These are phyloP conservation scores for Thomomys bottae DNA, from an alignment of 2,113 vertebrate genomes.

Conservation along the genomic window DNA sequence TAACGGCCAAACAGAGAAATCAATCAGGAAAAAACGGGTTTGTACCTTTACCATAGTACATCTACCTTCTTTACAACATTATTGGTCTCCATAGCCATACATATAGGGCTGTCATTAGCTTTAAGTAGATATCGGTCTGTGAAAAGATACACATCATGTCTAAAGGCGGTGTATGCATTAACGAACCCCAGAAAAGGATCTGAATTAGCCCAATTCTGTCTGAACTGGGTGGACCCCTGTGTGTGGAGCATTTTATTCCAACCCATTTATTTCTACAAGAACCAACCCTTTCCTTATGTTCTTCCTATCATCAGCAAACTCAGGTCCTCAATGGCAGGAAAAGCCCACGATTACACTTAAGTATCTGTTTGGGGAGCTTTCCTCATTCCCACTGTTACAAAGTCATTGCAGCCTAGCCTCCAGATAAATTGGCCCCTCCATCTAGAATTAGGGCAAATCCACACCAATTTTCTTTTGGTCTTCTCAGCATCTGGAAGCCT, in stretches of 20 bases:
- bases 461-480: neutral
- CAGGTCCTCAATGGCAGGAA: neutral
- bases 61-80: neutral
- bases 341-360: neutral
- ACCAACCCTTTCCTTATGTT: neutral
- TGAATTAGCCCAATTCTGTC: neutral
- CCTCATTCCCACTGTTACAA: neutral
- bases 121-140: neutral
- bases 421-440: neutral
- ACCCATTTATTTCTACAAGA: neutral
- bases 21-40: neutral
- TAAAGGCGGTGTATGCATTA: neutral
- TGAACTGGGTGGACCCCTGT: neutral
- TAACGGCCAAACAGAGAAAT: neutral
- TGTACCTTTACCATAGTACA: neutral
- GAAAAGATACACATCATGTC: neutral
- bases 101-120: neutral
- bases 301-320: slow-evolving; percentile 7
- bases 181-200: neutral
- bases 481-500: neutral
- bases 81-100: neutral
- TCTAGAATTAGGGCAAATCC: neutral
- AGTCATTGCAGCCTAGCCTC: neutral
- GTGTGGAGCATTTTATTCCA: neutral
- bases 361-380: neutral